These are phyloP conservation scores for Macrosteles quadrilineatus DNA, from an alignment of 1,140 invertebrate species.

Conservation along the genomic window DNA sequence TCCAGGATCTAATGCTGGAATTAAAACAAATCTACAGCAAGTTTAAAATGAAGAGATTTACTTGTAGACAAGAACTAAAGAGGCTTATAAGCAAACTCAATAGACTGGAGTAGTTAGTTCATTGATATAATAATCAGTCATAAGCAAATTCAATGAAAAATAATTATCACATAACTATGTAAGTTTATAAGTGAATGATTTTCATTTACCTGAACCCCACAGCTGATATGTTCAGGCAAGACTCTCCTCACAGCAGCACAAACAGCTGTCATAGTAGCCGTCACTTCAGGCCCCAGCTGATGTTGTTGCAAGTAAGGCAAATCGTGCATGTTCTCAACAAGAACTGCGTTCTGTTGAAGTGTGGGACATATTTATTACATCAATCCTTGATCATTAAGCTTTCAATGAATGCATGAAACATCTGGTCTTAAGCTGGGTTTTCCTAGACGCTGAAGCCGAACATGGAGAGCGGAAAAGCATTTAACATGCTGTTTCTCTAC, in stretches of 20 bases:
- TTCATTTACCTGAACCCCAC: slow-evolving; percentile 61
- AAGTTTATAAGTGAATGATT: neutral
- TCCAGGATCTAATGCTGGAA: too few species aligned
- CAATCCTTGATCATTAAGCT: neutral
- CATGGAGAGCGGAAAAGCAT: too few species aligned
- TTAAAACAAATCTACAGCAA: too few species aligned
- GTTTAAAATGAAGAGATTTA: too few species aligned
- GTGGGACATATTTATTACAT: slow-evolving; percentile 19
- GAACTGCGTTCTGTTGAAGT: slow-evolving; percentile 65
- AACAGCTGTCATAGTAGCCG: slow-evolving; percentile 67
- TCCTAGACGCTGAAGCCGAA: neutral
- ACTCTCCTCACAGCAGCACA: slow-evolving; percentile 57
- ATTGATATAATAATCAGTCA: too few species aligned
- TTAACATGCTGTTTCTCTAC: neutral
- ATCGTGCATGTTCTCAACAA: slow-evolving; percentile 89
- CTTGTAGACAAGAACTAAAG: too few species aligned
- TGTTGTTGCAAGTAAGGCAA: slow-evolving; percentile 67
- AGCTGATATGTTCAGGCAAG: slow-evolving; percentile 53
- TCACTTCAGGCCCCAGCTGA: slow-evolving; percentile 67
- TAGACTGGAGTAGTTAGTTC: too few species aligned
- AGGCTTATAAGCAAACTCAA: too few species aligned
- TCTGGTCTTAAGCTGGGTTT: neutral
- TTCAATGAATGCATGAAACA: neutral
- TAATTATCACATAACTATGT: too few species aligned
- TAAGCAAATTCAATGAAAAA: too few species aligned